These are phyloP conservation scores for Bombus haemorrhoidalis DNA, from an alignment of 1,140 invertebrate species.

Conservation along the genomic window DNA sequence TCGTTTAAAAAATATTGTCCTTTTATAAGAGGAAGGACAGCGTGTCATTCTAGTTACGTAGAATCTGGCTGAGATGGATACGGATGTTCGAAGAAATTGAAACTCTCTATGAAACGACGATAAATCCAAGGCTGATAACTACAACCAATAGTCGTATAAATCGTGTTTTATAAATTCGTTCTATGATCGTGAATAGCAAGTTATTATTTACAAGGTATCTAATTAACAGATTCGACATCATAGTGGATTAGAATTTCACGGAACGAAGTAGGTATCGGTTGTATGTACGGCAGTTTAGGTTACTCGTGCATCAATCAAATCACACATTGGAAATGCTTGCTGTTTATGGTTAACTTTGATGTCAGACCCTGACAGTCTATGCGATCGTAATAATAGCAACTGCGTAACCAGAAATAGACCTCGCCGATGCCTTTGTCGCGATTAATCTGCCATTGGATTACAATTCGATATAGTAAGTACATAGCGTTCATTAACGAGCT, in stretches of 20 bases:
- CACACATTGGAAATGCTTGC: not conserved
- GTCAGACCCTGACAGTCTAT: constrained; percentile 21
- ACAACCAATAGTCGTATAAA: no score
- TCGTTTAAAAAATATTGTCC: no score
- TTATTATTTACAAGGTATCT: not conserved
- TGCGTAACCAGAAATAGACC: constrained; percentile 27
- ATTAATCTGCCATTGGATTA: constrained; percentile 30
- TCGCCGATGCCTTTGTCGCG: constrained; percentile 23
- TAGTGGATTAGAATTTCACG: not conserved
- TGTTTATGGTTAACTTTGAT: constrained; percentile 46
- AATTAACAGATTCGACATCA: not conserved
- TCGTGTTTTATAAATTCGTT: no score
- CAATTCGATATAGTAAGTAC: constrained; percentile 3
- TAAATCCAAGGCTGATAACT: no score
- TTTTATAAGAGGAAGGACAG: no score
- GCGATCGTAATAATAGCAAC: constrained; percentile 19
- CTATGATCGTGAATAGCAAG: no score
- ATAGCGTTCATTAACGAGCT: not conserved
- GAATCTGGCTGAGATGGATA: no score
- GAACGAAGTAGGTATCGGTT: not conserved
- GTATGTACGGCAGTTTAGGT: not conserved
- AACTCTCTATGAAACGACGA: no score
- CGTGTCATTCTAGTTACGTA: no score
- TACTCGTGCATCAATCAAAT: constrained; percentile 25
- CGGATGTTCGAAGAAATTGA: no score